Conservation (phyloP, 2,888 invertebrate species). For the Lamproptera curius region DNA sequence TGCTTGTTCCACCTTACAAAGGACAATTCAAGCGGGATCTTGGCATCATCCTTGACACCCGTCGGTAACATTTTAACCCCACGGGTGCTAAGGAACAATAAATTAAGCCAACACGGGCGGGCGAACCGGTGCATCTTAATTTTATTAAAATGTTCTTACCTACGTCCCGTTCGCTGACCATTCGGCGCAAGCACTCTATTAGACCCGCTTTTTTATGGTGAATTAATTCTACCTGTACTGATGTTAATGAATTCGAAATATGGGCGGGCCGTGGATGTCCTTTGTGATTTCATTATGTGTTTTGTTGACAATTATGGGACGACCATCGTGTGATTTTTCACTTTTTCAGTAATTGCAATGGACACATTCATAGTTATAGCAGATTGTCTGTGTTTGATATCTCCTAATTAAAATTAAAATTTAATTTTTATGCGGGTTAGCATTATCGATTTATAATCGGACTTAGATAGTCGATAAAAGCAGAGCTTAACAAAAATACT, state of each 20-base stretch:
- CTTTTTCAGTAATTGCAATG: too few relatives aligned
- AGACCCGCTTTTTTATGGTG: conserved; percentile 20
- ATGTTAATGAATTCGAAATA: background rate
- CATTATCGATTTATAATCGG: too few relatives aligned
- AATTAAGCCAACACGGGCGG: conserved; percentile 34
- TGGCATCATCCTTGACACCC: background rate
- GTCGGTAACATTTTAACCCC: conserved; percentile 26
- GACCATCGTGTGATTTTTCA: too few relatives aligned
- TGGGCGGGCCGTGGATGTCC: background rate
- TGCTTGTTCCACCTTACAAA: background rate
- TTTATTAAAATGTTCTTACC: conserved; percentile 47
- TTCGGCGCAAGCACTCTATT: conserved; percentile 27
- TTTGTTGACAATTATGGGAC: too few relatives aligned
- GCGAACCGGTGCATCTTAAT: conserved; percentile 50
- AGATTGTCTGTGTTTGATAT: too few relatives aligned
- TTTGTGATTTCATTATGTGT: too few relatives aligned
- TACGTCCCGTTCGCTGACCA: conserved; percentile 31
- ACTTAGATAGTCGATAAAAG: too few relatives aligned
- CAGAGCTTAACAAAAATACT: too few relatives aligned
- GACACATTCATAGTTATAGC: too few relatives aligned
- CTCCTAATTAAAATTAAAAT: too few relatives aligned
- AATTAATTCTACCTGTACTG: conserved; percentile 7
- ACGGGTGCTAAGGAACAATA: conserved; percentile 26
- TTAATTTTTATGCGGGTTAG: too few relatives aligned
- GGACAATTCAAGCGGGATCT: background rate